phyloP scores from a whole-genome alignment of 2,797 vertebrate genomes.

The Myripristis jacobus region DNA sequence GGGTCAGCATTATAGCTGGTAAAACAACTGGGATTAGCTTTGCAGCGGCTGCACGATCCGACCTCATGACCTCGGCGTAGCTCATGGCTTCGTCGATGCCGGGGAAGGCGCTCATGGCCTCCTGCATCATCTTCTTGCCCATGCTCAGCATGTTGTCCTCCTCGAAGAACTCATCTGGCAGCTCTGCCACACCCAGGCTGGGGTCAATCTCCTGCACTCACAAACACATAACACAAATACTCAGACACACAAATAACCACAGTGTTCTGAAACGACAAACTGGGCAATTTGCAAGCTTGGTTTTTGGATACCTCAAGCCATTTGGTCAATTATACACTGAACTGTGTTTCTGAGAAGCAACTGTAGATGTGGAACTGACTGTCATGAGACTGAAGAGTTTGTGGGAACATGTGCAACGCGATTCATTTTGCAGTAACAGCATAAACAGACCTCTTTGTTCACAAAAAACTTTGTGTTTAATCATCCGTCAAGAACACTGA shows the following conservation, averaged over 20 bases:
- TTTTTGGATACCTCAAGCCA: constrained; percentile 13
- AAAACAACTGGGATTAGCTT: neutral
- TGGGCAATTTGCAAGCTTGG: neutral
- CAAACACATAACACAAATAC: constrained; percentile 20
- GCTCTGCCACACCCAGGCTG: constrained; percentile 93
- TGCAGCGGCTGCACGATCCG: constrained; percentile 10
- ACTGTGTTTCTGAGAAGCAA: neutral
- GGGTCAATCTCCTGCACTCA: constrained; percentile 92
- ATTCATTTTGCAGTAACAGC: constrained; percentile 14
- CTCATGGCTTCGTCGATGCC: constrained; percentile 97
- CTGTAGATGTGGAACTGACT: neutral
- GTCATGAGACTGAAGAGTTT: constrained; percentile 29
- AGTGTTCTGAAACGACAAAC: neutral
- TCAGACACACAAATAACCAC: neutral
- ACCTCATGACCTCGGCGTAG: constrained; percentile 97
- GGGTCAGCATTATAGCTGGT: neutral
- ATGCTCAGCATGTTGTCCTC: constrained; percentile 97
- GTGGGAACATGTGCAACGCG: neutral
- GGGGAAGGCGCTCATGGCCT: constrained; percentile 96
- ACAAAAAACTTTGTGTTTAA: neutral
- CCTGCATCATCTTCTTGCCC: constrained; percentile 99
- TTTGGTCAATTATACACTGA: constrained; percentile 11
- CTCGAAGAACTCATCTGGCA: constrained; percentile 96
- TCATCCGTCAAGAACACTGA: no score
- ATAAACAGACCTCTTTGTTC: constrained; percentile 21